These are phyloP conservation scores for Pelmatolapia mariae DNA, from an alignment of 2,113 vertebrate genomes.

Conservation along the genomic window DNA sequence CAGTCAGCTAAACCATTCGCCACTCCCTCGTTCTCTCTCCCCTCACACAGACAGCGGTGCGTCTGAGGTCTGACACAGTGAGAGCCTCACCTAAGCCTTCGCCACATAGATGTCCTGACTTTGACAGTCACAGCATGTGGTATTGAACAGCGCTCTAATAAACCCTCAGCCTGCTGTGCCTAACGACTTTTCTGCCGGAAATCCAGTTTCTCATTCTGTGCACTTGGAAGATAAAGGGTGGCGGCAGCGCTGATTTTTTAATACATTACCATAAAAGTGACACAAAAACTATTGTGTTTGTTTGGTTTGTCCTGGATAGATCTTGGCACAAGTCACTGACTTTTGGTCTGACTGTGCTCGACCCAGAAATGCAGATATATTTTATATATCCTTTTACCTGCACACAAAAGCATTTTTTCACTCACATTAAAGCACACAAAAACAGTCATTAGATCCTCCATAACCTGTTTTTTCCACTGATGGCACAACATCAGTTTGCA, in stretches of 20 bases:
- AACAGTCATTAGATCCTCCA: not conserved
- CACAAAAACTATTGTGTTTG: not conserved
- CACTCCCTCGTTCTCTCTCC: not conserved
- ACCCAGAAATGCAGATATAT: not conserved
- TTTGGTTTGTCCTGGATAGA: not conserved
- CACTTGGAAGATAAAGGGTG: not conserved
- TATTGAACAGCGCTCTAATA: not conserved
- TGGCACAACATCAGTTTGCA: not conserved
- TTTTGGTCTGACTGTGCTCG: not conserved
- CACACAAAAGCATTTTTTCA: no score
- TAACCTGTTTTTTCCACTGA: not conserved
- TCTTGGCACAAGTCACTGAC: not conserved
- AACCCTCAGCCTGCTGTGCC: not conserved
- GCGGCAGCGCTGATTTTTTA: not conserved
- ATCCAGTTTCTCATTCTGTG: not conserved
- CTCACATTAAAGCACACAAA: not conserved
- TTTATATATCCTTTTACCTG: not conserved
- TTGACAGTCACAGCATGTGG: not conserved
- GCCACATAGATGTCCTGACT: not conserved
- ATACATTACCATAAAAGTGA: not conserved
- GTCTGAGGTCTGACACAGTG: not conserved
- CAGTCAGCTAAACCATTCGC: not conserved
- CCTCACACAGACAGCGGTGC: not conserved
- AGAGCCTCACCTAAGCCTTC: not conserved
- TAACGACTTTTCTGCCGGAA: accelerated